These are phyloP conservation scores for Halcyon smyrnensis DNA, from an alignment of 2,797 vertebrate genomes.

Conservation along the genomic window DNA sequence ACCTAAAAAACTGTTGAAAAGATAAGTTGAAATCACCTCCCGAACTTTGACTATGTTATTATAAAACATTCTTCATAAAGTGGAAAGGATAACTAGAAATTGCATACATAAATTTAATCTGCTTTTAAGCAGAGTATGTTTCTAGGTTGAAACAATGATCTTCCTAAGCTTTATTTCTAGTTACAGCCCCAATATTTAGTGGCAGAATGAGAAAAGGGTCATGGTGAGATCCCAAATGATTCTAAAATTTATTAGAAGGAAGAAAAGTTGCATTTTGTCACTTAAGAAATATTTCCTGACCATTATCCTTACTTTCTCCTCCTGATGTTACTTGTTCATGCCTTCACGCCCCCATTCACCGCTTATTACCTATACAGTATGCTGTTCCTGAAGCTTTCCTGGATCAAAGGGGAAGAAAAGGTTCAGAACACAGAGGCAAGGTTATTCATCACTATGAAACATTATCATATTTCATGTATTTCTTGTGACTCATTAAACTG, in stretches of 20 bases:
- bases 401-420: not conserved
- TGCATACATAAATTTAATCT: not conserved
- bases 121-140: not conserved
- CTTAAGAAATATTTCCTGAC: not conserved
- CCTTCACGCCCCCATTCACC: not conserved
- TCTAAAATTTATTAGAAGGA: not conserved
- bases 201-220: not conserved
- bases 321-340: not conserved
- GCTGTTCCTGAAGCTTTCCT: not conserved
- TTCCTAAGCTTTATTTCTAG: not conserved
- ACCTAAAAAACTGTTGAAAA: not conserved
- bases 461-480: not conserved
- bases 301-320: not conserved
- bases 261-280: not conserved
- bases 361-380: not conserved
- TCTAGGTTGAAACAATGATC: not conserved
- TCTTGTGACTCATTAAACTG: constrained; percentile 17
- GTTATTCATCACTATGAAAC: not conserved
- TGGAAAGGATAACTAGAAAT: not conserved
- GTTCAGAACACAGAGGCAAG: not conserved
- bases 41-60: not conserved
- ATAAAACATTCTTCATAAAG: not conserved
- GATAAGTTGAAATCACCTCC: not conserved
- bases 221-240: not conserved
- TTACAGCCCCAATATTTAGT: not conserved